phyloP scores from a whole-genome alignment of 2,888 invertebrate species.

The Saturnia japonica region DNA sequence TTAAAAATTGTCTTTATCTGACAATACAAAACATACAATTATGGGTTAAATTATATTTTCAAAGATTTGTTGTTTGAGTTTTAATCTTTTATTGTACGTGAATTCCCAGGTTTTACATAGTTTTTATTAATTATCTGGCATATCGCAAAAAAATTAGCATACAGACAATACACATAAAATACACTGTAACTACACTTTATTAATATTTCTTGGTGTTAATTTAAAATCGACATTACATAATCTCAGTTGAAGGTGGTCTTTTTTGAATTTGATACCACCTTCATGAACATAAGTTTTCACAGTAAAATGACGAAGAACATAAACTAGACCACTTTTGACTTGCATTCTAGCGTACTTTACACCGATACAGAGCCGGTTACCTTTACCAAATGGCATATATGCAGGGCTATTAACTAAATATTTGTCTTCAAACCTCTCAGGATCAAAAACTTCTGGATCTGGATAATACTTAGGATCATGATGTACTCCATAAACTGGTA shows the following conservation, averaged over 20 bases:
- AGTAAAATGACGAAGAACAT: conserved; percentile 46
- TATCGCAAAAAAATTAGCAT: no score
- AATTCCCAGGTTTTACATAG: no score
- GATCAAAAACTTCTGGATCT: conserved; percentile 68
- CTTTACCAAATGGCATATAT: conserved; percentile 72
- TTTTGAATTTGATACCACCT: conserved; percentile 44
- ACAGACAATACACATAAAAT: no score
- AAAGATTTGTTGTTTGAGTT: no score
- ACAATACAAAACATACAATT: no score
- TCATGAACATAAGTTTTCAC: conserved; percentile 38
- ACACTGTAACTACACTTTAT: neutral
- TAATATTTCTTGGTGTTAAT: conserved; percentile 35
- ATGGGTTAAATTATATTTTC: no score
- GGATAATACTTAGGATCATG: conserved; percentile 65
- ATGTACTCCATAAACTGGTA: conserved; percentile 60
- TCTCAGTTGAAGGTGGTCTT: conserved; percentile 47
- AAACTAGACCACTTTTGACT: conserved; percentile 44
- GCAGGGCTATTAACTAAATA: conserved; percentile 39
- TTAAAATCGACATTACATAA: conserved; percentile 47
- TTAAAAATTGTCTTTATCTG: no score
- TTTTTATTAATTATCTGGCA: no score
- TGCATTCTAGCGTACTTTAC: conserved; percentile 53
- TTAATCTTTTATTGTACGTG: no score
- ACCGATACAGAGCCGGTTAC: conserved; percentile 69
- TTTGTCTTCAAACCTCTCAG: conserved; percentile 58